These are phyloP conservation scores for Troilus luridus DNA, from an alignment of 2,888 invertebrate species.

Conservation along the genomic window DNA sequence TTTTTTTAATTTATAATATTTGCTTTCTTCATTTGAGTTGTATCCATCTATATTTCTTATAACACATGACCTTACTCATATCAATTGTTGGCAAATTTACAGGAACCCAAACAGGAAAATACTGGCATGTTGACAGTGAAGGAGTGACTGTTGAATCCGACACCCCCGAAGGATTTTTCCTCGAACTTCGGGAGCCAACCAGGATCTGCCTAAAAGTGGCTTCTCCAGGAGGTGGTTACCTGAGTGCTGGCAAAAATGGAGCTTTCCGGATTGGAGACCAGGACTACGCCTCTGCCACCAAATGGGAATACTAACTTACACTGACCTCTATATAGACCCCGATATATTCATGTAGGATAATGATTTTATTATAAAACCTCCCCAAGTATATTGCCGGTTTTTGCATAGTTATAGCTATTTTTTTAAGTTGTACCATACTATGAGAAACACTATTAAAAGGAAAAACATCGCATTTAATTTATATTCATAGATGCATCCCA, in stretches of 20 bases:
- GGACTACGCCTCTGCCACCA: constrained; percentile 85
- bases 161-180: constrained; percentile 86
- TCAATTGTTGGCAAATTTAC: constrained; percentile 67
- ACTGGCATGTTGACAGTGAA: constrained; percentile 93
- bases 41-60: background rate
- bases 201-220: constrained; percentile 89
- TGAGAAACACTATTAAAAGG: constrained; percentile 29
- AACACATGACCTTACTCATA: background rate
- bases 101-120: constrained; percentile 90
- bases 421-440: constrained; percentile 27
- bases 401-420: constrained; percentile 50
- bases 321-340: constrained; percentile 19
- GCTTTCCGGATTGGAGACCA: constrained; percentile 87
- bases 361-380: constrained; percentile 27
- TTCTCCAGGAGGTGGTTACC: constrained; percentile 77
- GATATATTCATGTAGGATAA: constrained; percentile 40
- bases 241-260: constrained; percentile 93
- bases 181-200: constrained; percentile 94
- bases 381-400: constrained; percentile 18
- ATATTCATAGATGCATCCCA: constrained; percentile 34
- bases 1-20: background rate
- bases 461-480: constrained; percentile 55
- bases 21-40: background rate
- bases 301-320: constrained; percentile 89
- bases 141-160: constrained; percentile 89